These are phyloP conservation scores for Megaleporinus macrocephalus DNA, from an alignment of 2,113 vertebrate genomes.

Conservation along the genomic window DNA sequence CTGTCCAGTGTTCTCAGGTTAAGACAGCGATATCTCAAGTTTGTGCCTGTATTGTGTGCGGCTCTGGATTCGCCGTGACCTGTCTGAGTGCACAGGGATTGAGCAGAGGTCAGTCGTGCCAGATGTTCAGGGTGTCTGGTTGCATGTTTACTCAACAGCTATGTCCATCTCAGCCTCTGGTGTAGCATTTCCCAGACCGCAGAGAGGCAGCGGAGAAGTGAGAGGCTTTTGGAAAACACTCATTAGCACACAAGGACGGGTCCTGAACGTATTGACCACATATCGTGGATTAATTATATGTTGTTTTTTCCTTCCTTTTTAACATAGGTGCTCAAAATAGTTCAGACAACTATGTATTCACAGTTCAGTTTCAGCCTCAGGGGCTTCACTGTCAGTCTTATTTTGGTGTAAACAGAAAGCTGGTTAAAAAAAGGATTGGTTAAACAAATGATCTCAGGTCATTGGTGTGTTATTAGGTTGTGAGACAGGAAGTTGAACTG, in stretches of 20 bases:
- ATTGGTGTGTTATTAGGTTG: not conserved
- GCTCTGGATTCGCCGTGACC: conserved; percentile 55
- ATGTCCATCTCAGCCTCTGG: conserved; percentile 48
- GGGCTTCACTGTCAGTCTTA: not conserved
- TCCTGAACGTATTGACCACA: not conserved
- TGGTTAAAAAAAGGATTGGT: not conserved
- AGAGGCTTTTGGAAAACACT: not conserved
- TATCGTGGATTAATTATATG: conserved; percentile 7
- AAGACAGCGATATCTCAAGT: conserved; percentile 16
- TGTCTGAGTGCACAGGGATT: conserved; percentile 54
- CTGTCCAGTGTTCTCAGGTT: not conserved
- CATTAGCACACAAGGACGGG: not conserved
- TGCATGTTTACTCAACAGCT: conserved; percentile 81
- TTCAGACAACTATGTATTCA: not conserved
- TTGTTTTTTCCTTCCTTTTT: not conserved
- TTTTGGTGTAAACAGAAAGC: not conserved
- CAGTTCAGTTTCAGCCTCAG: not conserved
- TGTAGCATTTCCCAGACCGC: conserved; percentile 55
- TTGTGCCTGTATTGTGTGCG: conserved; percentile 38
- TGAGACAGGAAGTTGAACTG: not conserved
- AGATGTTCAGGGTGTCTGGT: conserved; percentile 79
- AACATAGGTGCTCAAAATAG: not conserved
- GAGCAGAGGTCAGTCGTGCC: conserved; percentile 59
- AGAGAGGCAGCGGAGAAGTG: conserved; percentile 41
- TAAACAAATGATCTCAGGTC: not conserved